Percentiles rank a stretch among this genome's conserved stretches.
phyloP scores from a whole-genome alignment of 1,140 invertebrate genomes.

The Araneus ventricosus region DNA sequence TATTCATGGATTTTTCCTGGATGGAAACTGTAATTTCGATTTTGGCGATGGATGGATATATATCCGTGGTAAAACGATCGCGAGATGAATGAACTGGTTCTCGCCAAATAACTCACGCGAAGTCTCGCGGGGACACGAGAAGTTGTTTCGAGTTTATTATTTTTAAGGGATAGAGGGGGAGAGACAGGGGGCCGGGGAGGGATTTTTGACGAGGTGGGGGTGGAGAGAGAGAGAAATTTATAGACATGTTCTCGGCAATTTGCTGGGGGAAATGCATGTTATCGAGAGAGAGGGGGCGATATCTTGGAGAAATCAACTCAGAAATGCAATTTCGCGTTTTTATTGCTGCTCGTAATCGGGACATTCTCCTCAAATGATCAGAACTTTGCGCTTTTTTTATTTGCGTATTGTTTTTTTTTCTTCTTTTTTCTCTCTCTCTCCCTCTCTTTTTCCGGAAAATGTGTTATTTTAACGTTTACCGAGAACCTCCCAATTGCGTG shows the following conservation, averaged over 20 bases:
- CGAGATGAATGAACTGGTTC: slow-evolving; percentile 13
- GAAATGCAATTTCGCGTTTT: slow-evolving; percentile 41
- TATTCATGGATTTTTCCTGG: slow-evolving; percentile 64
- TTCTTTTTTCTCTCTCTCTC: neutral
- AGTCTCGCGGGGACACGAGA: slow-evolving; percentile 27
- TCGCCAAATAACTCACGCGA: slow-evolving; percentile 29
- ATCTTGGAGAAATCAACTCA: slow-evolving; percentile 30
- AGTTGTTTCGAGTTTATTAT: slow-evolving; percentile 27
- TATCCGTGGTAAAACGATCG: neutral
- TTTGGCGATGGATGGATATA: neutral
- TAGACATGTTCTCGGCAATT: slow-evolving; percentile 46
- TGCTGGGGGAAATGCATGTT: slow-evolving; percentile 37
- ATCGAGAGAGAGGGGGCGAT: slow-evolving; percentile 37
- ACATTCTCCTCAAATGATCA: slow-evolving; percentile 24
- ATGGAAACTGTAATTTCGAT: slow-evolving; percentile 43
- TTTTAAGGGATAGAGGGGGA: neutral
- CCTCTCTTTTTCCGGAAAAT: neutral
- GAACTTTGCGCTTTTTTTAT: slow-evolving; percentile 15
- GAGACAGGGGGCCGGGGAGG: neutral
- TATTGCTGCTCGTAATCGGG: slow-evolving; percentile 18
- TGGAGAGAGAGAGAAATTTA: neutral
- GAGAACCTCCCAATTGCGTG: slow-evolving; percentile 5
- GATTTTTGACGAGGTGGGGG: neutral
- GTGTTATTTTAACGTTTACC: slow-evolving; percentile 17
- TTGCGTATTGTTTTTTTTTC: neutral